phyloP scores from a whole-genome alignment of 2,113 vertebrate genomes.

The Galeopterus variegatus region DNA sequence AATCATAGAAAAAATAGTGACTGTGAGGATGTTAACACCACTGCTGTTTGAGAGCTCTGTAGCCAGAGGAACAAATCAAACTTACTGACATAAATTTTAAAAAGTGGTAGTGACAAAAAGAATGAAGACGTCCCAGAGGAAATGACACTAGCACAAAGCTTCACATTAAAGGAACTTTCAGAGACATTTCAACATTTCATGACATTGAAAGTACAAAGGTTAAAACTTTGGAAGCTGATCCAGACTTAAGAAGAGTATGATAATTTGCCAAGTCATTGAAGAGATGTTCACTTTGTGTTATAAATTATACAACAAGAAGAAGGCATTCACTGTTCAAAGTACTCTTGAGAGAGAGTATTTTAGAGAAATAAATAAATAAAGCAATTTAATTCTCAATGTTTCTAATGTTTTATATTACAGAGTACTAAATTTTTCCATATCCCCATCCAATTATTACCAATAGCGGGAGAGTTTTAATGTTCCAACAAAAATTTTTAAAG shows the following conservation, averaged over 20 bases:
- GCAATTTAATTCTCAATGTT: constrained; percentile 4
- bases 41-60: neutral
- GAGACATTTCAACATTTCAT: neutral
- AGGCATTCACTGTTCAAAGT: neutral
- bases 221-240: neutral
- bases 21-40: neutral
- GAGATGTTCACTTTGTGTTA: neutral
- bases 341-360: neutral
- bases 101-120: neutral
- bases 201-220: neutral
- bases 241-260: neutral
- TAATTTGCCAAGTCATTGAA: neutral
- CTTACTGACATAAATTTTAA: neutral
- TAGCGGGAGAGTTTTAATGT: neutral
- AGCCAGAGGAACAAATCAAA: neutral
- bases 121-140: neutral
- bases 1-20: neutral
- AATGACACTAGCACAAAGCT: neutral
- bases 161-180: neutral
- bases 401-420: constrained; percentile 24
- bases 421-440: neutral
- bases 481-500: neutral
- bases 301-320: neutral
- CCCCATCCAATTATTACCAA: neutral
- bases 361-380: neutral